A percentile compares a stretch with the other conserved stretches of the same genome.
Conservation (phyloP, 2,113 vertebrate genomes). For the Coreoperca whiteheadi region DNA sequence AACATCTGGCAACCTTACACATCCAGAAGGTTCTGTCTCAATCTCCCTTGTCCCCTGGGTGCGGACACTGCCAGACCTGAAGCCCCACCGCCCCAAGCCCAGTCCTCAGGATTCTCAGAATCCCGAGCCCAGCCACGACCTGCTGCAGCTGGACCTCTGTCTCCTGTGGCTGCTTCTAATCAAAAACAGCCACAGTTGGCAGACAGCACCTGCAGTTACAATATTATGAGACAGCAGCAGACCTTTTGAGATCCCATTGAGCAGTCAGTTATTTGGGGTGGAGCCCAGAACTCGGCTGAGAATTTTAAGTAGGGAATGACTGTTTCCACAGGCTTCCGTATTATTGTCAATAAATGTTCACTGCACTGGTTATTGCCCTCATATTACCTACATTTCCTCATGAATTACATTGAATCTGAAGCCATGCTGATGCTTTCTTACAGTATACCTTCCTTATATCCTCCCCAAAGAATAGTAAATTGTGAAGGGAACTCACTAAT, state of each 20-base stretch:
- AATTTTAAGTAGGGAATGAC: conserved; percentile 49
- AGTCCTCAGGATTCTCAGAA: neutral
- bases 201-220: conserved; percentile 57
- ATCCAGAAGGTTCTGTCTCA: conserved; percentile 59
- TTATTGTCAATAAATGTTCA: conserved; percentile 20
- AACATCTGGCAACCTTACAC: conserved; percentile 65
- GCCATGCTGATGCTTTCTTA: neutral
- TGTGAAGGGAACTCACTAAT: neutral
- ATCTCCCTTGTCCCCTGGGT: conserved; percentile 44
- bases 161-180: conserved; percentile 63
- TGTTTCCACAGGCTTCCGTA: conserved; percentile 7
- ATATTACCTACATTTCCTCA: neutral
- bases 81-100: neutral
- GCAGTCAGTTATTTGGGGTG: conserved; percentile 49
- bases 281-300: conserved; percentile 29
- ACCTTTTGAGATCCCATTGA: conserved; percentile 52
- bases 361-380: neutral
- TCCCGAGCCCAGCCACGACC: conserved; percentile 28
- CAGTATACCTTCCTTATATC: neutral
- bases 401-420: neutral
- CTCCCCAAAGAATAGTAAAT: neutral
- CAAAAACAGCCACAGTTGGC: conserved; percentile 64
- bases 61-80: conserved; percentile 36
- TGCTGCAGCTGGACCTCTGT: conserved; percentile 61
- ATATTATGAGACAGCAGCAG: conserved; percentile 69